phyloP scores from a whole-genome alignment of 1,140 invertebrate genomes.

The Drosophila tani region DNA sequence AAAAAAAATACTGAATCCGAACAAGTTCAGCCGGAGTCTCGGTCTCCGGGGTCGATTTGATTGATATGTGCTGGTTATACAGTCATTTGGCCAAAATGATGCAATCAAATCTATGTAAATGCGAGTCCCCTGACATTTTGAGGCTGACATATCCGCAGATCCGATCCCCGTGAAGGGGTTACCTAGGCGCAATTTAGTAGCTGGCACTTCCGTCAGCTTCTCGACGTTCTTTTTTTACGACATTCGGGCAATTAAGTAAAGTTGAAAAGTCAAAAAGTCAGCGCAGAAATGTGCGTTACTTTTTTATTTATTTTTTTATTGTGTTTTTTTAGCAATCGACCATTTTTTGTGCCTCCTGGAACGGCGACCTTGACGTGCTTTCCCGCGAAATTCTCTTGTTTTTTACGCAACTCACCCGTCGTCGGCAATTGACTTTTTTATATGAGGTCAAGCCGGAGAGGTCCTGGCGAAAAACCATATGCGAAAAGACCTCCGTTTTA shows the following conservation, averaged over 20 bases:
- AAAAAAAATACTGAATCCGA: conserved; percentile 16
- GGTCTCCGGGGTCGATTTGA: conserved; percentile 52
- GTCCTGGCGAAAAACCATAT: conserved; percentile 46
- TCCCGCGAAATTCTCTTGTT: conserved; percentile 50
- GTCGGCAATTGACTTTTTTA: conserved; percentile 72
- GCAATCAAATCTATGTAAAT: conserved; percentile 82
- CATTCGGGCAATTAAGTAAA: conserved; percentile 62
- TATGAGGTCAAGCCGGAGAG: conserved; percentile 30
- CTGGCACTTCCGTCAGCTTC: conserved; percentile 62
- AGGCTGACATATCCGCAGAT: conserved; percentile 33
- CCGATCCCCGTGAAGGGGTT: conserved; percentile 28
- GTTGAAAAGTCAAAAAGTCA: conserved; percentile 83
- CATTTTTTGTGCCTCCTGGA: conserved; percentile 33
- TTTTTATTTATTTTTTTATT: conserved; percentile 63
- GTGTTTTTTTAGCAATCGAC: conserved; percentile 43
- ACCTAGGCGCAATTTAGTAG: conserved; percentile 57
- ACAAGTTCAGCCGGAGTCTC: conserved; percentile 20
- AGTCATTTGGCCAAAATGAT: conserved; percentile 79
- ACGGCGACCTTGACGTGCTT: conserved; percentile 57
- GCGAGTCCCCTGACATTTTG: conserved; percentile 68
- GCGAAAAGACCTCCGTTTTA: conserved; percentile 42
- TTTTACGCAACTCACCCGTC: conserved; percentile 62
- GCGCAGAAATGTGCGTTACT: conserved; percentile 37
- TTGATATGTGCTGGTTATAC: conserved; percentile 83
- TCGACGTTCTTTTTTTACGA: conserved; percentile 61